phyloP scores from a whole-genome alignment of 2,888 invertebrate genomes.

The Euzetes globulus region DNA sequence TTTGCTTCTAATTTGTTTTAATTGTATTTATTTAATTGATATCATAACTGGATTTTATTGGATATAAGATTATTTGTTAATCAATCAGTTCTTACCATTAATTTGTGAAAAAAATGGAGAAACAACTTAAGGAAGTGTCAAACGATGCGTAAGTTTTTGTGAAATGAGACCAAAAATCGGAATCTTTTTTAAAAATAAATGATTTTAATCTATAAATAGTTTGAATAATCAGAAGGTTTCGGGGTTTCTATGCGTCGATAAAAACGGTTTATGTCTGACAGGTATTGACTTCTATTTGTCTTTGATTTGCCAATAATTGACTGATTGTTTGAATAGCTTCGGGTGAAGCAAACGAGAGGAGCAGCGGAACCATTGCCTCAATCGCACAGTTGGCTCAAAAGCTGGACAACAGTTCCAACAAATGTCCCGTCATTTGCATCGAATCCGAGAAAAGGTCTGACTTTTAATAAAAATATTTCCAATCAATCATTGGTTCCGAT shows the following conservation, averaged over 20 bases:
- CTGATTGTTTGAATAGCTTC: background rate
- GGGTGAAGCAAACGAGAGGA: conserved; percentile 1
- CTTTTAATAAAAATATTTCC: background rate
- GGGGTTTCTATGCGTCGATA: conserved; percentile 1
- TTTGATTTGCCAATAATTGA: background rate
- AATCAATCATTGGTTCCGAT: background rate
- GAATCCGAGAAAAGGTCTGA: conserved; percentile 1
- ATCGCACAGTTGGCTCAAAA: conserved; percentile 11
- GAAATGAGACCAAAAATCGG: background rate
- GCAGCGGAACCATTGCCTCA: background rate
- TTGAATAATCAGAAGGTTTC: background rate
- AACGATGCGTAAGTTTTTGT: conserved; percentile 11
- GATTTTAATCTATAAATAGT: background rate
- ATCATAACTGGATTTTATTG: background rate
- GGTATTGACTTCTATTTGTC: background rate
- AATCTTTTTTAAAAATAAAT: background rate
- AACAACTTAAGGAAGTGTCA: background rate
- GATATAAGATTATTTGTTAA: background rate
- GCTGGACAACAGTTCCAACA: background rate
- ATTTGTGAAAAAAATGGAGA: conserved; percentile 5
- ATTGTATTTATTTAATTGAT: too few relatives aligned
- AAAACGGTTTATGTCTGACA: conserved; percentile 1
- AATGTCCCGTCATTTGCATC: background rate
- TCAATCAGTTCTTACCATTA: too few relatives aligned
- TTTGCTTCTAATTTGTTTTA: too few relatives aligned